A percentile compares a stretch with the other conserved stretches of the same genome.
Evolutionary conservation across 2,113 vertebrate species (phyloP).

Genomic region (Myiagra hebetior): DNA sequence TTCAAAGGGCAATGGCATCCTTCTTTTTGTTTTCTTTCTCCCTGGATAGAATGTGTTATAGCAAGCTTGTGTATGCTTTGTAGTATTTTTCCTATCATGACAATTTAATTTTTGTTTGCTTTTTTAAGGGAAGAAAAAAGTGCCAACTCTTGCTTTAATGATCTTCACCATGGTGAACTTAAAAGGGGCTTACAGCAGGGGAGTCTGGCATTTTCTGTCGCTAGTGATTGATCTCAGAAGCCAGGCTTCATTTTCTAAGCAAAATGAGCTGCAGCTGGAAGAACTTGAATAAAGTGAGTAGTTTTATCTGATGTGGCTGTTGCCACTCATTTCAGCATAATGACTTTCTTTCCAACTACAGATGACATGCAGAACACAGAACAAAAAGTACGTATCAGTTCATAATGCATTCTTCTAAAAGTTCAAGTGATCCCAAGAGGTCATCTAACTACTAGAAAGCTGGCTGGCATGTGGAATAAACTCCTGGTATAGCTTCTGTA

Average conservation of each 20-base stretch:
- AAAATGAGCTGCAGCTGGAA: not conserved
- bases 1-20: not conserved
- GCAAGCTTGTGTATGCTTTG: not conserved
- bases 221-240: slow-evolving; percentile 1
- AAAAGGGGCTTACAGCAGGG: not conserved
- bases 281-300: slow-evolving; percentile 37
- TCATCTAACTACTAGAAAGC: not conserved
- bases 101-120: slow-evolving; percentile 5
- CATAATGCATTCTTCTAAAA: not conserved
- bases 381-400: not conserved
- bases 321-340: not conserved
- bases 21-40: not conserved
- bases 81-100: not conserved
- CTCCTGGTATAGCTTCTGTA: not conserved
- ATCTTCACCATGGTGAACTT: not conserved
- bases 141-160: not conserved
- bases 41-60: not conserved
- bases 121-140: not conserved
- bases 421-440: not conserved
- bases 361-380: not conserved
- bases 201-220: not conserved
- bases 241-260: slow-evolving; percentile 19
- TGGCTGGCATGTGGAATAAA: accelerated
- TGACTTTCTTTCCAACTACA: not conserved
- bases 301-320: not conserved